phyloP scores from a whole-genome alignment of 2,797 vertebrate genomes.

The Acanthis flammea region DNA sequence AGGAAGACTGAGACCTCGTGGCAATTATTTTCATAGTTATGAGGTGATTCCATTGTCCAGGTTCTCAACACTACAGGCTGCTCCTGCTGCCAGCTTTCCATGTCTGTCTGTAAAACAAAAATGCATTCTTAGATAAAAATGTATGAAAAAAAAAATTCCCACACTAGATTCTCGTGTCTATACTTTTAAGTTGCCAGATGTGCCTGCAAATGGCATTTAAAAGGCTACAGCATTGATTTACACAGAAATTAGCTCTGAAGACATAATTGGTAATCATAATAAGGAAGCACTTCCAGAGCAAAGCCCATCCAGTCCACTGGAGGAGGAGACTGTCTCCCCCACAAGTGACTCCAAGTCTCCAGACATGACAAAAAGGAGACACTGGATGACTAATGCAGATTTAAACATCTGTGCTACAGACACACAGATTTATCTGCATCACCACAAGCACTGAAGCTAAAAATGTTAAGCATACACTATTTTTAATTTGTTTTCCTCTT shows the following conservation, averaged over 20 bases:
- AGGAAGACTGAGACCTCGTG: slow-evolving; percentile 92
- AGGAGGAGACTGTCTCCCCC: background rate
- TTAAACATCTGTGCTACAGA: background rate
- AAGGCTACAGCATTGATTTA: background rate
- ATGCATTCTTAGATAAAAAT: background rate
- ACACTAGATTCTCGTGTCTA: background rate
- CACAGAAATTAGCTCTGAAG: background rate
- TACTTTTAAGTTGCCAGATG: background rate
- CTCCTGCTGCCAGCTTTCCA: slow-evolving; percentile 90
- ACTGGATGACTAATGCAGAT: background rate
- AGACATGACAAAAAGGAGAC: background rate
- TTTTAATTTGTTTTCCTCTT: background rate
- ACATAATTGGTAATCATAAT: background rate
- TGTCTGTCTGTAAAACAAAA: slow-evolving; percentile 78
- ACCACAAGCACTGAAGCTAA: background rate
- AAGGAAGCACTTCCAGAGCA: background rate
- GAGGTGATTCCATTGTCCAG: slow-evolving; percentile 92
- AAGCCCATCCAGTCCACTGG: background rate
- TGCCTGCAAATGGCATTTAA: background rate
- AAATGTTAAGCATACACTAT: background rate
- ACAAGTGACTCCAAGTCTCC: background rate
- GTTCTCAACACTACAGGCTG: slow-evolving; percentile 90
- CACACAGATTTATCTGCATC: background rate
- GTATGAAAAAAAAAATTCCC: background rate
- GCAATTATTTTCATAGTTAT: slow-evolving; percentile 96